phyloP scores from a whole-genome alignment of 2,113 vertebrate genomes.

The Thymallus thymallus region DNA sequence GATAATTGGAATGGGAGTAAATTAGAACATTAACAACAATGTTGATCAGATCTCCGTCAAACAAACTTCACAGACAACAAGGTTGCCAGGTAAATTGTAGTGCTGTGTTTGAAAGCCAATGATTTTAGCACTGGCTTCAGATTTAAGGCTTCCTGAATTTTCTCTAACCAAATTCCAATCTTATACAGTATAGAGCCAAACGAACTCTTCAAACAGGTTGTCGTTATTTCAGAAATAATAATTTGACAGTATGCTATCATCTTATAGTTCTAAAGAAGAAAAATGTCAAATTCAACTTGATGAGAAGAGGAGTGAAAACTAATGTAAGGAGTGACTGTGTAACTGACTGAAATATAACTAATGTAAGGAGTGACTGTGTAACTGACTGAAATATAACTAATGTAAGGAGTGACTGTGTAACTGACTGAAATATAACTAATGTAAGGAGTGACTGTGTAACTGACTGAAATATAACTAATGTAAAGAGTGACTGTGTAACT shows the following conservation, averaged over 20 bases:
- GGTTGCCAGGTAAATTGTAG: background rate
- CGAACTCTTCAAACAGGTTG: background rate
- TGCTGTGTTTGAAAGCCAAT: background rate
- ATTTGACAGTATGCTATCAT: slow-evolving; percentile 14
- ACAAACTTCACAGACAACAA: background rate
- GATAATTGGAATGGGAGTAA: slow-evolving; percentile 15
- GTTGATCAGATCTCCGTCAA: background rate
- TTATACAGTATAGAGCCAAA: background rate
- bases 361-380: too few species aligned
- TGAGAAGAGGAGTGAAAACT: slow-evolving; percentile 9
- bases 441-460: too few species aligned
- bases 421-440: too few species aligned
- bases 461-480: too few species aligned
- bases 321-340: slow-evolving; percentile 25
- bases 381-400: too few species aligned
- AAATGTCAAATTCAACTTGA: slow-evolving; percentile 31
- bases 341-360: background rate
- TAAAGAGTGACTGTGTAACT: too few species aligned
- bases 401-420: too few species aligned
- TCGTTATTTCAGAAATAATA: slow-evolving; percentile 21
- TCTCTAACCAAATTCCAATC: background rate
- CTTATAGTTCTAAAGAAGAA: slow-evolving; percentile 15
- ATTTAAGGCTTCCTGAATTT: background rate
- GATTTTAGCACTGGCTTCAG: background rate
- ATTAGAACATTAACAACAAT: slow-evolving; percentile 11